Base-by-base conservation (phyloP, 37 sponge, comb jelly and placozoan genomes). In the Amphimedon queenslandica region DNA sequence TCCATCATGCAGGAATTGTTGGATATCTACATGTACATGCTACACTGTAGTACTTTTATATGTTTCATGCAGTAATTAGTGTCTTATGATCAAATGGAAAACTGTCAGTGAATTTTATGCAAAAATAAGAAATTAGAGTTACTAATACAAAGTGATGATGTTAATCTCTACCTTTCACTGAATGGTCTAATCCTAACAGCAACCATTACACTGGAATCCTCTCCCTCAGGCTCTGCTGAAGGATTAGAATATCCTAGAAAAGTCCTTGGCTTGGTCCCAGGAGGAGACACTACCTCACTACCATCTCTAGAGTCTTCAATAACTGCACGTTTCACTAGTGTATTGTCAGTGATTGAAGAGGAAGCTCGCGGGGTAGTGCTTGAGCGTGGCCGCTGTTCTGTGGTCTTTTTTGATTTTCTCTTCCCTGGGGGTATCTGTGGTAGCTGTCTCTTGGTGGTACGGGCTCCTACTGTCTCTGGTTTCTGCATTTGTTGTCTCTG, bases 151-250 rank as follows among this genome's bases (percentile, higher is more conserved):
- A 8, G 2, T 55, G 42, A 77, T n/a, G n/a, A n/a, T n/a, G n/a
- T n/a, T n/a, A n/a, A n/a, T n/a, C n/a, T n/a, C n/a, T 18, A 90
- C 91, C 91, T 80, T 39, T 84, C 73, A 34, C 68, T 69, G 75
- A 87, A 84, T 6, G 93, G 93, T 10, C 93, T 38, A 55, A 92
- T 84, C 55, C 93, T 60, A 27, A 92, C 93, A 11, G 88, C 93
- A 31, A 92, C 93, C 0, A 77, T 79, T 2, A 92, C 84, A 42
- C 69, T 74, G 0, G 84, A 84, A 68, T 87, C 84, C 57, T 83
- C 88, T 4, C 88, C 84, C 18, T 86, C 67, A 29, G 38, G 24
- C 5, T 65, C 63, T 5, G 23, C 27, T n/a, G 8, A 8, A 18
- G 51, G 61, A 6, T 11, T 25, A 25, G 61, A 25, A 25, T 60